Evolutionary conservation across 2,888 invertebrate genomes (phyloP), one percentile per base, ranked within the genome.

Genomic region (Temnothorax unifasciatus): DNA sequence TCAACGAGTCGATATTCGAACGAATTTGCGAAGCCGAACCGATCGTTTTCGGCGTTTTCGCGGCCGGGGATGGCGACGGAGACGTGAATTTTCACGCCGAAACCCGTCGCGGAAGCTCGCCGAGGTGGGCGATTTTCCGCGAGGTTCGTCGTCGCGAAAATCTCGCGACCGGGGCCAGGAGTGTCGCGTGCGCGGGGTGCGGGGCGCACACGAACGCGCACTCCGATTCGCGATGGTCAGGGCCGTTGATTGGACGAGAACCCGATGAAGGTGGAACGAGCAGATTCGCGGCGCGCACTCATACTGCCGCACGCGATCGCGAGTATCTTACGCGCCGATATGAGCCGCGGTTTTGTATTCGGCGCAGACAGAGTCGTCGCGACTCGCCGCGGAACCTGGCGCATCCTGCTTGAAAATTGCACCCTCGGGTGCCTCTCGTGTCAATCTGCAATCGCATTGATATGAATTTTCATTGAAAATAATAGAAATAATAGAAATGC

Each of bases 361-460:
- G 83, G 83, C 84, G 54, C 92, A 92, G 91, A 85, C 92, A 92
- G 91, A 85, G 52, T 81, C 85, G 92, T 90, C 86, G 59, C 73
- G 52, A 86, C 9, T 50, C 1, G 9, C 25, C 29, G 68, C 71
- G 38, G 83, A 52, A 85, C 89, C 79, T n/a, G 29, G 29, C 29
- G 29, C 29, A 29, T 29, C 29, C 29, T 3, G 29, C 29, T 29
- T 29, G 29, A 29, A 29, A 29, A 29, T 29, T 29, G 29, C 29
- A 29, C 29, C 29, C 29, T 3, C 29, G 29, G 3, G 29, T 29
- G 29, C 29, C 29, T 3, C 29, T 29, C 3, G 29, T 29, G 29
- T 29, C 29, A 29, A 29, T 3, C 29, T 29, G 29, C 29, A 29
- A 29, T 29, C 29, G 29, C 29, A 29, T 29, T 29, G 29, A 29